Evolutionary conservation across 2,113 vertebrate genomes (phyloP), one percentile per base, ranked within the genome.

Genomic region (Scopus umbretta): DNA sequence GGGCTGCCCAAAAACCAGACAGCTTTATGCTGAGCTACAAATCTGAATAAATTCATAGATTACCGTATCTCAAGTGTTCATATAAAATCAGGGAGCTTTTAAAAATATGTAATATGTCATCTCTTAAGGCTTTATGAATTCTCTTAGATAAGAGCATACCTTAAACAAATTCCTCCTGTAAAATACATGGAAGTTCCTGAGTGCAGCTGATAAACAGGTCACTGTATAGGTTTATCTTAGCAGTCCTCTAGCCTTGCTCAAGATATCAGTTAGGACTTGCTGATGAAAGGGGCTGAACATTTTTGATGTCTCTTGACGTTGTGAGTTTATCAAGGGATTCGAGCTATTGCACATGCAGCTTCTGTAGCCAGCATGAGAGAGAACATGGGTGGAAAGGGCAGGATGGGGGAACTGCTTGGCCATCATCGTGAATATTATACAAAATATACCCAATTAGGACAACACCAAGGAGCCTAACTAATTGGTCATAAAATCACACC

Each of bases 1-100:
- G 27, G 87, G 55, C 71, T 92, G 83, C 95, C 94, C 93, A 90
- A 91, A 97, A 97, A 67, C 65, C 76, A 94, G 96, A 94, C 96
- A 95, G 63, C 90, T 93, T 94, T 93, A 96, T 90, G 74, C 86
- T 72, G 82, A 91, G 85, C 83, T 85, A 29, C 61, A 88, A 80
- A 88, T 93, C 92, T 91, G 82, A 91, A 82, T 96, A 80, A 92
- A 92, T 89, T 95, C 88, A 65, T 55, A 89, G 90, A 91, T 94
- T 89, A 83, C 65, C 0, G 0, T 90, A 91, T 95, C 95, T 94
- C 86, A 87, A 89, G 92, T 56, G 75, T 49, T 82, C 52, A 22
- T 80, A 91, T 52, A 34, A 96, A 76, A 62, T 80, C 61, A 56
- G 76, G 73, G 62, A 95, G 92, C 75, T 89, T 95, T 90, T 66